These are phyloP conservation scores for Heliconius hortense DNA, from an alignment of 2,888 invertebrate genomes.

Conservation along the genomic window DNA sequence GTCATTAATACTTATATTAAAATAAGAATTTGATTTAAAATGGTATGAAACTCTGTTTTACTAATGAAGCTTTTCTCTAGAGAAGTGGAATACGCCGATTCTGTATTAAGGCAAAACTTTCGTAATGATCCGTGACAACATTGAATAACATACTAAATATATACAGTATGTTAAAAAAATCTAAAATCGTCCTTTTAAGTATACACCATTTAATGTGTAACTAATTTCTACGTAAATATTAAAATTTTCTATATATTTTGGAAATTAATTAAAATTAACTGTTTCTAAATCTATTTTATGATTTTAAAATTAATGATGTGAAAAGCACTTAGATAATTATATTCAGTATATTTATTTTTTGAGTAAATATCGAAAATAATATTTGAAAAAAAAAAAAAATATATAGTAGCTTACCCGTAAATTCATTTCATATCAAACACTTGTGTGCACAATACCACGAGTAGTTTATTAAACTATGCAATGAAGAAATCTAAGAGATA, in stretches of 20 bases:
- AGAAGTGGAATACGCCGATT: background rate
- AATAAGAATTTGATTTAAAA: background rate
- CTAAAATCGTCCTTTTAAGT: background rate
- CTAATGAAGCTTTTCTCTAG: background rate
- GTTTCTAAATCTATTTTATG: too few species aligned
- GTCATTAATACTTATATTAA: background rate
- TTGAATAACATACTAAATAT: background rate
- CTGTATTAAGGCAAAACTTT: background rate
- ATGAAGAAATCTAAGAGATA: background rate
- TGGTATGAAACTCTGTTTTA: too few species aligned
- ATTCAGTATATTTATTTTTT: background rate
- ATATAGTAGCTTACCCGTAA: slow-evolving; percentile 58
- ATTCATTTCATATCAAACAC: slow-evolving; percentile 66
- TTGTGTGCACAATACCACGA: slow-evolving; percentile 48
- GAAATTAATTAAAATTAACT: background rate
- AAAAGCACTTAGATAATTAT: background rate
- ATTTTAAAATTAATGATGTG: background rate
- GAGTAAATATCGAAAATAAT: background rate
- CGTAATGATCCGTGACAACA: background rate
- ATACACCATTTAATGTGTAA: background rate
- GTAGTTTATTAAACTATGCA: slow-evolving; percentile 2
- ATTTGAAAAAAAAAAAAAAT: background rate
- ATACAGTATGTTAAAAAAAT: background rate
- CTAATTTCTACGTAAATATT: background rate
- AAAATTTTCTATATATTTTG: too few species aligned